Percentiles rank a stretch among this genome's conserved stretches.
These are phyloP conservation scores for Hemithea aestivaria DNA, from an alignment of 2,888 invertebrate genomes.

Conservation along the genomic window DNA sequence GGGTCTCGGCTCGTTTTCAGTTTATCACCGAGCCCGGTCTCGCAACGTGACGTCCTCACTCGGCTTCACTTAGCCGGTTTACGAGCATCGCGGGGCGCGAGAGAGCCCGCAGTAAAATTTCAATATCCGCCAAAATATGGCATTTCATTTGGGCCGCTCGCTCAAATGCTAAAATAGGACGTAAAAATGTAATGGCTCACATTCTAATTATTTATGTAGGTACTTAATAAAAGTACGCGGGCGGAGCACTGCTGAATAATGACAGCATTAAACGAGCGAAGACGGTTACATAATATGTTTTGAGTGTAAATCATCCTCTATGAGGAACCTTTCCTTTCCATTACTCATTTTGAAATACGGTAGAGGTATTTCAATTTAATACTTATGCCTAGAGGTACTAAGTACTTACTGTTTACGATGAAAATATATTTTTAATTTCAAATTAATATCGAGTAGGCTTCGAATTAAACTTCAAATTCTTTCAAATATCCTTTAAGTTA, in stretches of 20 bases:
- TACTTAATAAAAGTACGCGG: constrained; percentile 27
- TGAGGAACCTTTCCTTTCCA: constrained; percentile 20
- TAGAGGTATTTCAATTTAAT: too few species aligned
- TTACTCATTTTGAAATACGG: constrained; percentile 16
- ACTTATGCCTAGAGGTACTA: too few species aligned
- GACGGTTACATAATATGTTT: constrained; percentile 17
- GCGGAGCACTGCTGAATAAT: constrained; percentile 22
- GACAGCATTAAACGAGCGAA: constrained; percentile 19
- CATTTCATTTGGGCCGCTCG: constrained; percentile 50
- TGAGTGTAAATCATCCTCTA: constrained; percentile 22
- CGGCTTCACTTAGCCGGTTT: constrained; percentile 34
- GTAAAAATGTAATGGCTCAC: constrained; percentile 39
- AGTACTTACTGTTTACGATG: too few species aligned
- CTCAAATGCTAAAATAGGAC: constrained; percentile 41
- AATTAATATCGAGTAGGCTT: constrained; percentile 16
- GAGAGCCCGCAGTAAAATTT: constrained; percentile 55
- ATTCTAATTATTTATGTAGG: constrained; percentile 35
- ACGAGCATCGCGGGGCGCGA: constrained; percentile 41
- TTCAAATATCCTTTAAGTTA: too few species aligned
- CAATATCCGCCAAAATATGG: constrained; percentile 60
- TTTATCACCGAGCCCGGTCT: constrained; percentile 33
- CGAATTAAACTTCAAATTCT: background rate
- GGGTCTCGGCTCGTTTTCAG: constrained; percentile 34
- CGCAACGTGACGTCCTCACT: constrained; percentile 13
- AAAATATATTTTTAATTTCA: background rate